These are phyloP conservation scores for Aix galericulata DNA, from an alignment of 2,113 vertebrate species.

Conservation along the genomic window DNA sequence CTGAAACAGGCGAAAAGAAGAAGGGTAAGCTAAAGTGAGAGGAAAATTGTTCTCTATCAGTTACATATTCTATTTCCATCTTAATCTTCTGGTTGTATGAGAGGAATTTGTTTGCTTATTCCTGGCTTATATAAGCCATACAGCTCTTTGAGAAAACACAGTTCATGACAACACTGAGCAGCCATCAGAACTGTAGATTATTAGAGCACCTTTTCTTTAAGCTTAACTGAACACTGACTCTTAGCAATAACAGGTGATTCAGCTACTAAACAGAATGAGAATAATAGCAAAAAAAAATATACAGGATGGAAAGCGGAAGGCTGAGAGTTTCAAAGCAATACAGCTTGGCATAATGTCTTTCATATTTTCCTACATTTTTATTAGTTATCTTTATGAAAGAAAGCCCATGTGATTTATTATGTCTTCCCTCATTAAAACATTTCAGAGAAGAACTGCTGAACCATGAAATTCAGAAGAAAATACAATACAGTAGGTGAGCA, in stretches of 20 bases:
- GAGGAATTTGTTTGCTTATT: background rate
- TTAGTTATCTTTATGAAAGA: background rate
- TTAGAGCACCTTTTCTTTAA: background rate
- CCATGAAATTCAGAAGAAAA: background rate
- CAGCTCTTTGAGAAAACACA: background rate
- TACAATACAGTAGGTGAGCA: background rate
- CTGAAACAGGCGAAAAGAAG: background rate
- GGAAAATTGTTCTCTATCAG: background rate
- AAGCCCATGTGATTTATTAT: background rate
- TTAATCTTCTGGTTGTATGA: background rate
- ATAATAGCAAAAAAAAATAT: background rate
- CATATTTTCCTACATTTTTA: background rate
- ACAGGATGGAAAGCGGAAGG: background rate
- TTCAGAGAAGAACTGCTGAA: background rate
- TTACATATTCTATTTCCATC: background rate
- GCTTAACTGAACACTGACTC: background rate
- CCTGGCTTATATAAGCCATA: background rate
- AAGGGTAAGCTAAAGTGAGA: background rate
- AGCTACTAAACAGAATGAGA: background rate
- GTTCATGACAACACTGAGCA: background rate
- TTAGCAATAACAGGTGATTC: background rate
- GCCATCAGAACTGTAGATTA: background rate
- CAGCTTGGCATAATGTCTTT: background rate
- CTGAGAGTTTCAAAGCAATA: background rate
- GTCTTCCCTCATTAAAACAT: background rate